Conservation (phyloP, 2,113 vertebrate genomes). For the Archocentrus centrarchus region DNA sequence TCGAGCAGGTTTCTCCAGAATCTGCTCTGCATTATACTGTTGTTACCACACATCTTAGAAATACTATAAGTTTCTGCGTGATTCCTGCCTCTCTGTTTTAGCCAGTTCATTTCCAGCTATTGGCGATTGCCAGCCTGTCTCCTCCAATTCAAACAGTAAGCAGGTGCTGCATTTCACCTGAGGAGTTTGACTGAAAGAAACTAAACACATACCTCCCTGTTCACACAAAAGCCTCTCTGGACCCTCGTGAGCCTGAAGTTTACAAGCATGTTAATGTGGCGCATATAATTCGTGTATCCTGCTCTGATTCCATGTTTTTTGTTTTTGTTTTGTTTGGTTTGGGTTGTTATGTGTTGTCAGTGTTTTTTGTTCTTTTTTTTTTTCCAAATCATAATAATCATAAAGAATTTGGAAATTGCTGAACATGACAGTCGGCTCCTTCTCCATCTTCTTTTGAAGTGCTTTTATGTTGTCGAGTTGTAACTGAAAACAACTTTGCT, state of each 20-base stretch:
- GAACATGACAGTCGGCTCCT: neutral
- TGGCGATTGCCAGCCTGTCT: neutral
- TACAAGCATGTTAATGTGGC: neutral
- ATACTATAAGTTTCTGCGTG: neutral
- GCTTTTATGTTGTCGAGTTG: conserved; percentile 3
- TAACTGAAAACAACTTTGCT: conserved; percentile 8
- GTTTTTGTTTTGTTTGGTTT: no score
- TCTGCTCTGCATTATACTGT: no score
- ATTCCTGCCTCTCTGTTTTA: neutral
- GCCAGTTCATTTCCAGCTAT: neutral
- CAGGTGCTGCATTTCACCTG: conserved; percentile 5
- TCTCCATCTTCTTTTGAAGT: neutral
- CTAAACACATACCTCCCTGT: neutral
- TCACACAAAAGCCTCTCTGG: neutral
- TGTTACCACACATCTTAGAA: neutral
- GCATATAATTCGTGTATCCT: neutral
- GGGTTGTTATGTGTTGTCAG: neutral
- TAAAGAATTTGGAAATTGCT: conserved; percentile 5
- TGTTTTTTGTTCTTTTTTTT: neutral
- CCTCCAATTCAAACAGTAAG: neutral
- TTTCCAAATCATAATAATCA: neutral
- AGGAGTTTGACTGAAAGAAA: neutral
- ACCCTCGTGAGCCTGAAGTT: neutral
- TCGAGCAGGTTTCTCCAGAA: no score
- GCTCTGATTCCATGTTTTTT: neutral